Evolutionary conservation across 2,888 invertebrate species (phyloP), one percentile per base, ranked within the genome.

Genomic region (Clostera curtula): DNA sequence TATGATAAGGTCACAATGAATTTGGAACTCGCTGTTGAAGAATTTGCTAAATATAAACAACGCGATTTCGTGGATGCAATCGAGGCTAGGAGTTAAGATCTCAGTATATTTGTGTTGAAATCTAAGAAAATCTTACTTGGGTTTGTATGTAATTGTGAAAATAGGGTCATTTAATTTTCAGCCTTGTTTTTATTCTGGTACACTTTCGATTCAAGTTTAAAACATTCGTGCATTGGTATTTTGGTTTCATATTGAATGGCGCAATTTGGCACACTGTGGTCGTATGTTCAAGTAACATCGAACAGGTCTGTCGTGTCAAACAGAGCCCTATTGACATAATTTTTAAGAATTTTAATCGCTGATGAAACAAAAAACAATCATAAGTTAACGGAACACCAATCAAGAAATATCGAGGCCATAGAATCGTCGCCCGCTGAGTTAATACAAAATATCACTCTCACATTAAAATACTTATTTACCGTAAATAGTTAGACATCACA

Each of bases 401-500:
- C 49, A 49, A 49, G 53, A 51, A 56, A 40, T 59, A 71, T 72
- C 52, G 73, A 75, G 79, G 77, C 74, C 75, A 71, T 55, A 53
- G 68, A 76, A 66, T 69, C 66, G 63, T 65, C 71, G 63, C 64
- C 68, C 64, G 69, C 65, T 60, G 59, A 49, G 46, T 43, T 20
- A 61, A 57, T 49, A 61, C 54, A 60, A 56, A 62, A 54, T 53
- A 49, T 56, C 58, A 49, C 48, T 56, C 47, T 52, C 54, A 56
- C 52, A 51, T 42, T n/a, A 36, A 30, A 29, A 43, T 3, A 47
- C 49, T 38, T 66, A 69, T 63, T 82, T 83, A 83, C 83, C 83
- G 64, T 74, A 57, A 57, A 60, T 61, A 56, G 56, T 56, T 53
- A 56, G 61, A 59, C 74, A 74, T 77, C 69, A 66, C 67, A 69